Evolutionary conservation across 2,888 invertebrate genomes (phyloP).

Genomic region (Phytoseiulus persimilis): DNA sequence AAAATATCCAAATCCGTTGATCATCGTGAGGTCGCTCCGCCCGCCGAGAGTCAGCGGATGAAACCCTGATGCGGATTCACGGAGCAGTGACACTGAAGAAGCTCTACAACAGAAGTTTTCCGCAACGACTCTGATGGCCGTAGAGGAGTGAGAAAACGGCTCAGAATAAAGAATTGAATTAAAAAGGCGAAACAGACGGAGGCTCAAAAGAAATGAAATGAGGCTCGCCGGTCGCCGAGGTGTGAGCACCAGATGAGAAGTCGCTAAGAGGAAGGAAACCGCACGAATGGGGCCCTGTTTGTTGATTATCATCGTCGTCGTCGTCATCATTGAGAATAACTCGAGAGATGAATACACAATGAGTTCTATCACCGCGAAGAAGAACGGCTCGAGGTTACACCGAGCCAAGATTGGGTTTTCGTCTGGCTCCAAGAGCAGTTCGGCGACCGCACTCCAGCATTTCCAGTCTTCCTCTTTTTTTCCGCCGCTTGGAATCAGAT

Average conservation of each 20-base stretch:
- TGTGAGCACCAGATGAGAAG: constrained; percentile 5
- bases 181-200: constrained; percentile 5
- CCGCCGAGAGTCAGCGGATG: too few species aligned
- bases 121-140: not conserved
- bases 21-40: too few species aligned
- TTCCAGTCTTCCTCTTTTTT: not conserved
- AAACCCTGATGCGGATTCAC: not conserved
- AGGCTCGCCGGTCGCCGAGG: not conserved
- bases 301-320: not conserved
- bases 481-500: too few species aligned
- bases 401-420: not conserved
- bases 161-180: not conserved
- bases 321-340: not conserved
- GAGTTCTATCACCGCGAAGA: not conserved
- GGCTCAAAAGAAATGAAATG: not conserved
- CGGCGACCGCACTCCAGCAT: not conserved
- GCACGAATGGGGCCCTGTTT: not conserved
- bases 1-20: too few species aligned
- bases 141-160: not conserved
- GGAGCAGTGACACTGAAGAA: not conserved
- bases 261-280: constrained; percentile 5
- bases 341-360: constrained; percentile 5
- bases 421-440: not conserved
- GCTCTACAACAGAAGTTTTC: not conserved
- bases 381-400: not conserved